Evolutionary conservation across 1,140 invertebrate genomes (phyloP).

Genomic region (Neodiprion virginianus): DNA sequence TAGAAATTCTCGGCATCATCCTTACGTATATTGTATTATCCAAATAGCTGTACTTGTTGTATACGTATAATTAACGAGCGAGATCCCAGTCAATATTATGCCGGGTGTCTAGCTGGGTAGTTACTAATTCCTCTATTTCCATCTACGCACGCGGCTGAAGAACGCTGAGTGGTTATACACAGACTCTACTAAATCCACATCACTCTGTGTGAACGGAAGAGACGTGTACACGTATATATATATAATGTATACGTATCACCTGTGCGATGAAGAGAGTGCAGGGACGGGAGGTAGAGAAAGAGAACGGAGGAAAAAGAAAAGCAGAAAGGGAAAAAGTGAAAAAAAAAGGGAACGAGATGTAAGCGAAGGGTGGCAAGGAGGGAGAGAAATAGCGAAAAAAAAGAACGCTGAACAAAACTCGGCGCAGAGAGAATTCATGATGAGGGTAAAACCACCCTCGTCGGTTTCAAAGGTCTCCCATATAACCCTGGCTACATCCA

Average conservation of each 20-base stretch:
- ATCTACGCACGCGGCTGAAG: no score
- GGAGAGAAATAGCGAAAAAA: conserved; percentile 7
- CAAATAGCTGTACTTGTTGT: no score
- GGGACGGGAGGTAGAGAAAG: conserved; percentile 10
- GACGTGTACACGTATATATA: no score
- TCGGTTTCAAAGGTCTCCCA: conserved; percentile 2
- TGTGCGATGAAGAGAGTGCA: no score
- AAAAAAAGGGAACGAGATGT: conserved; percentile 9
- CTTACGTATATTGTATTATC: not conserved
- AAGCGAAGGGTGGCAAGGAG: conserved; percentile 20
- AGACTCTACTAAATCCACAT: not conserved
- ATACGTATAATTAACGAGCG: no score
- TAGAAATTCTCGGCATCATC: not conserved
- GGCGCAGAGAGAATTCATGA: conserved; percentile 12
- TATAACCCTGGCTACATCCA: not conserved
- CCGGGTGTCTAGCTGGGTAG: no score
- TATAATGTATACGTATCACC: no score
- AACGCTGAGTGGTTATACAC: no score
- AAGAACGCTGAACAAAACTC: conserved; percentile 8
- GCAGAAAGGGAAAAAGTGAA: not conserved
- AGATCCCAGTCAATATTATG: not conserved
- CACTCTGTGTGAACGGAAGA: not conserved
- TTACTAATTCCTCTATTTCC: no score
- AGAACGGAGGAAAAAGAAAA: conserved; percentile 35
- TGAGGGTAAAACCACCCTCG: conserved; percentile 2